Base-by-base conservation (phyloP, 2,113 vertebrate species). In the Micronycteris hirsuta region DNA sequence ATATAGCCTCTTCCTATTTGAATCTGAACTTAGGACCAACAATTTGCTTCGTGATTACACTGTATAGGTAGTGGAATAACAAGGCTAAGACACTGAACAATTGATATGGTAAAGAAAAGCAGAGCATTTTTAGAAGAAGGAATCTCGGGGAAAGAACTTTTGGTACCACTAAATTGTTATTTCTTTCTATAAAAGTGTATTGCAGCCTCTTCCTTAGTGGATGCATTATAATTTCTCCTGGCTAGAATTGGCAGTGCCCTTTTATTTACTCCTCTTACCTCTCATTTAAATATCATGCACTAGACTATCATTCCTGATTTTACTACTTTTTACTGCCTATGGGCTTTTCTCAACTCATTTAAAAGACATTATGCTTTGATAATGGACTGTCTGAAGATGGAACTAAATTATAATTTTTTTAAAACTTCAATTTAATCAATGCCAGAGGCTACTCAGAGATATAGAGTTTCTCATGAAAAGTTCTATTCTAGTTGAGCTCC, bases 281-380 rank as follows among this genome's bases (percentile, higher is more conserved):
- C 54, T 86, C 61, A 93, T 97, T 91, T 97, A 86, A 97, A 97
- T 63, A 97, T 95, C 67, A 73, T 19, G 73, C 91, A 54, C 36
- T 95, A 91, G 85, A 91, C 31, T 65, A 92, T 86, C 26, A 95
- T 86, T 95, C 89, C 90, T 96, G 68, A 95, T 89, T 97, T 90
- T 76, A 95, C 84, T 81, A 95, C 90, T 77, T 91, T 97, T 97
- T 95, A 92, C 86, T 94, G 93, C 96, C 95, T 96, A n/a, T 94
- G 87, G 96, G 96, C 56, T 96, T 96, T 93, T 76, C 91, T 89
- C 74, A 93, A 97, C 95, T 97, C 96, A 98, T 97, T 96, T 96
- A 96, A 96, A 97, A 97, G 93, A 93, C 93, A 97, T 97, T 96
- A 98, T 97, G 86, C 56, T 95, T 96, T 90, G 93, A 97, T 97